Evolutionary conservation across 2,888 invertebrate genomes (phyloP).

Genomic region (Drosophila falleni): DNA sequence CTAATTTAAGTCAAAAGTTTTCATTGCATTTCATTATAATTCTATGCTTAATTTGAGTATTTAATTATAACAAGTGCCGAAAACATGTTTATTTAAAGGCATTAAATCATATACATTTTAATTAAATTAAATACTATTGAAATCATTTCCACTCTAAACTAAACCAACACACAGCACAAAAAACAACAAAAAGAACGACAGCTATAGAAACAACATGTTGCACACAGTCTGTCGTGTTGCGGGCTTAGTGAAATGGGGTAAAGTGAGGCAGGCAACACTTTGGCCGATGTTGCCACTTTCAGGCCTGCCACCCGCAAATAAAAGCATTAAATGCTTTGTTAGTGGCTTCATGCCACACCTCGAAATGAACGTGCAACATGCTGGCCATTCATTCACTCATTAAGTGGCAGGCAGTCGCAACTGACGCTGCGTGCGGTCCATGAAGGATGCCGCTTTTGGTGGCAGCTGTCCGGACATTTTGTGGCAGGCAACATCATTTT

Average conservation of each 20-base stretch:
- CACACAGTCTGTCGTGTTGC: conserved; percentile 41
- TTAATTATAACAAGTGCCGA: conserved; percentile 4
- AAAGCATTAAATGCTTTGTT: conserved; percentile 80
- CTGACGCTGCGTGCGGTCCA: conserved; percentile 71
- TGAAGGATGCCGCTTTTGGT: conserved; percentile 5
- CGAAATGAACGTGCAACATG: conserved; percentile 42
- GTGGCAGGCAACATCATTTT: conserved; percentile 77
- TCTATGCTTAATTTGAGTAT: neutral
- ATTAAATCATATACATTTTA: conserved; percentile 17
- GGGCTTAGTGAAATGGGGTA: neutral
- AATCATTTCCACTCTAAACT: conserved; percentile 13
- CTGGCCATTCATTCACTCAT: conserved; percentile 66
- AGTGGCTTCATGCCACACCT: conserved; percentile 39
- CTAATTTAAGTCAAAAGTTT: neutral
- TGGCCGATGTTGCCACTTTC: conserved; percentile 58
- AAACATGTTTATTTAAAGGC: conserved; percentile 12
- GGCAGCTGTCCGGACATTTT: conserved; percentile 67
- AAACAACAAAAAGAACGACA: conserved; percentile 25
- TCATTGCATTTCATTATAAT: no score
- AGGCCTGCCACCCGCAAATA: conserved; percentile 77
- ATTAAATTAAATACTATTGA: conserved; percentile 37
- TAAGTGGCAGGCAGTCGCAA: conserved; percentile 70
- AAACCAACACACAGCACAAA: conserved; percentile 14
- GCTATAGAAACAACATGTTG: conserved; percentile 71
- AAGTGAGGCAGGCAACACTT: conserved; percentile 28